Conservation (phyloP, 2,797 vertebrate genomes). For the Glyptemys insculpta region DNA sequence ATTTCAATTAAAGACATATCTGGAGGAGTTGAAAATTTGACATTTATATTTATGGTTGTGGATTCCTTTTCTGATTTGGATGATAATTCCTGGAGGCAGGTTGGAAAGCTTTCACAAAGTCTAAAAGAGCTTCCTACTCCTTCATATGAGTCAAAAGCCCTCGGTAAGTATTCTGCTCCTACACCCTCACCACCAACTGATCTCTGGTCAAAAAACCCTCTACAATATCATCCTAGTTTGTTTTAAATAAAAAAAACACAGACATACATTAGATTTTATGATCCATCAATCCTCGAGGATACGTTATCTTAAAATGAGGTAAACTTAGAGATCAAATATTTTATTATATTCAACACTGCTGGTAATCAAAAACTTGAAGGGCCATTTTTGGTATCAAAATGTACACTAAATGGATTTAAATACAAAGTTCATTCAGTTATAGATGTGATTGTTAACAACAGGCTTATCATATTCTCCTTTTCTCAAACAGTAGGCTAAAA, state of each 20-base stretch:
- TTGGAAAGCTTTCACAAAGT: background rate
- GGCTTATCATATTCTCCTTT: background rate
- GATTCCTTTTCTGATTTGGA: background rate
- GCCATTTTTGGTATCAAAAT: background rate
- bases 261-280: background rate
- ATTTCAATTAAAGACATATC: background rate
- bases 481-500: background rate
- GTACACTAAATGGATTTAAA: background rate
- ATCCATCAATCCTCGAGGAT: background rate
- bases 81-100: background rate
- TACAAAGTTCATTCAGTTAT: background rate
- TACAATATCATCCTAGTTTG: background rate
- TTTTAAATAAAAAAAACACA: background rate
- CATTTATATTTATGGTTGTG: background rate
- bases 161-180: background rate
- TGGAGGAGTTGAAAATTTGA: background rate
- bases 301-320: background rate
- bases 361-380: background rate
- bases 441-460: background rate
- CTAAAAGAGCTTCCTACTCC: background rate
- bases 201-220: background rate
- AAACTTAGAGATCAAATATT: background rate
- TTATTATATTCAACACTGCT: background rate
- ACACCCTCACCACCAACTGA: background rate
- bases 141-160: background rate